A percentile compares a stretch with the other conserved stretches of the same genome.
phyloP scores from a whole-genome alignment of 2,888 invertebrate genomes.

The Thecophora atra region DNA sequence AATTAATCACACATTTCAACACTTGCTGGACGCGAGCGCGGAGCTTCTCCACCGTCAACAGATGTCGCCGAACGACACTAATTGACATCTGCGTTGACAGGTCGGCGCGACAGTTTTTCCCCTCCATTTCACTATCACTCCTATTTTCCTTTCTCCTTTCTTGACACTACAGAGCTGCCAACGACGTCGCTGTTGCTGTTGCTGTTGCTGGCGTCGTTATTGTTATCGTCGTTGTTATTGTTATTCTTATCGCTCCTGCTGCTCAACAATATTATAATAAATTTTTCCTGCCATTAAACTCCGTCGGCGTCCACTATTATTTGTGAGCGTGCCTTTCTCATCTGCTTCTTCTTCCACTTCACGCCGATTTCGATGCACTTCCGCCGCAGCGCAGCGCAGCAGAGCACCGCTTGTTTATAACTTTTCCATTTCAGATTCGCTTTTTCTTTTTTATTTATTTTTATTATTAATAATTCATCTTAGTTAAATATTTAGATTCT shows the following conservation, averaged over 20 bases:
- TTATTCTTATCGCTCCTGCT: constrained; percentile 38
- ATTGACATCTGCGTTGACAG: constrained; percentile 45
- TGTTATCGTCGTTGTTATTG: constrained; percentile 43
- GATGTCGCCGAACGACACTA: constrained; percentile 55
- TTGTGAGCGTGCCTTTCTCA: constrained; percentile 12
- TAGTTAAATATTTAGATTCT: constrained; percentile 17
- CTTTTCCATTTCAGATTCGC: constrained; percentile 1
- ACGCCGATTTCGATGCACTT: not conserved
- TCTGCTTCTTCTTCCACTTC: not conserved
- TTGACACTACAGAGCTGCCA: constrained; percentile 9
- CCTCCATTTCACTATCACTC: constrained; percentile 12
- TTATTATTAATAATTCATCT: not conserved
- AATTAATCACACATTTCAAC: constrained; percentile 65
- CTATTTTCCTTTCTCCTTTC: not conserved
- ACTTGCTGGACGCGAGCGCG: constrained; percentile 63
- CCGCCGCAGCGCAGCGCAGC: not conserved
- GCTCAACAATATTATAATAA: not conserved
- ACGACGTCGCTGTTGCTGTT: constrained; percentile 20
- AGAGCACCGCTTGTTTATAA: not conserved
- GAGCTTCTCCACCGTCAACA: constrained; percentile 61
- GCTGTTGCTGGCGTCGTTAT: constrained; percentile 40
- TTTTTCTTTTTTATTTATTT: constrained; percentile 8
- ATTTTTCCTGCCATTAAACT: constrained; percentile 33
- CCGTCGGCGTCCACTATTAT: no score
- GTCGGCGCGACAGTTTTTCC: constrained; percentile 13